Evolutionary conservation across 2,113 vertebrate species (phyloP), one percentile per base, ranked within the genome.

Genomic region (Phyllostomus hastatus): DNA sequence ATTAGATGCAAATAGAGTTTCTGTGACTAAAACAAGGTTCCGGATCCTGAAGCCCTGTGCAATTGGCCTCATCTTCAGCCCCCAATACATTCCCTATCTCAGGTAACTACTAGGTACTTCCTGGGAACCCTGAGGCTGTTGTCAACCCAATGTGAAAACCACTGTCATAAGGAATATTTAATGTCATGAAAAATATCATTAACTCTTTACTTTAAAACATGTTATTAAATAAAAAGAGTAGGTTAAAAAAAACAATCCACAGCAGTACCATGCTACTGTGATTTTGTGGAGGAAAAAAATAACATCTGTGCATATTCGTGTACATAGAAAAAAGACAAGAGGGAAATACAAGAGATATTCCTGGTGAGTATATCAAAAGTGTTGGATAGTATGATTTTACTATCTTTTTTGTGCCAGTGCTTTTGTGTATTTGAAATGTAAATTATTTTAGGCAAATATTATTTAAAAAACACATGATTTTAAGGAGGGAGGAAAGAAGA

Each of bases 171-270:
- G 48, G 35, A 84, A 70, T 94, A 75, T 76, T 94, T 79, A 94
- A 61, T 75, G 41, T 61, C 12, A 19, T 52, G n/a, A 38, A 57
- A 81, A 57, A 73, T 24, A 48, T 7, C 14, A 28, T 57, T 66
- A 78, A 67, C 38, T 43, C 64, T 95, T 90, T 69, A 88, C 52
- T 67, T 96, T 86, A 90, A 95, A 95, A 75, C 35, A 41, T 31
- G 14, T 86, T 64, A 91, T 46, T 57, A 78, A 91, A 69, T 78
- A 41, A 80, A 79, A 94, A 72, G 17, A 75, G 15, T 33, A 83
- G 17, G 22, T 46, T 19, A 35, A 38, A 69, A 38, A 70, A 38
- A 70, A 69, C 6, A 57, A 8, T 1, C 54, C 54, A 17, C 4
- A 54, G 31, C 24, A 72, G 12, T 22, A 19, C 10, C 50, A 12